phyloP scores from a whole-genome alignment of 1,140 invertebrate genomes.

The Sarcophaga peregrina region DNA sequence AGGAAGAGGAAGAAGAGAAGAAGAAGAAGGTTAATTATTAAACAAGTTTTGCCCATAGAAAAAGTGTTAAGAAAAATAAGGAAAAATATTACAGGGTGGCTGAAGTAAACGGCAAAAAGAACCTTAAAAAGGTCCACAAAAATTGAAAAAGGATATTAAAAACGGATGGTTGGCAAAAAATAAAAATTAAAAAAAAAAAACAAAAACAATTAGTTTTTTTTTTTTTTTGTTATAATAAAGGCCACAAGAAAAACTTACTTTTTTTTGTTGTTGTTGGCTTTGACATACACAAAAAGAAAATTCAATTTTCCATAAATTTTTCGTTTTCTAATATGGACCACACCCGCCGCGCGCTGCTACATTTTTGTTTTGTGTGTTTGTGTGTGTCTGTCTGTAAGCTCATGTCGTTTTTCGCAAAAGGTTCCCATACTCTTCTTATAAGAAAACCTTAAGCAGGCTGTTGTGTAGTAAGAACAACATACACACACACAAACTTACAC shows the following conservation, averaged over 20 bases:
- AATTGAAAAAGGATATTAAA: not conserved
- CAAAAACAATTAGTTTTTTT: not conserved
- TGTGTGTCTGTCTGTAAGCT: not conserved
- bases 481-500: conserved; percentile 18
- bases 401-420: conserved; percentile 19
- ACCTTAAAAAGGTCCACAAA: not conserved
- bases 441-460: conserved; percentile 21
- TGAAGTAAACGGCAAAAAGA: not conserved
- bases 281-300: not conserved
- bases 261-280: too few relatives aligned
- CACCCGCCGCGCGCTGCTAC: conserved; percentile 35
- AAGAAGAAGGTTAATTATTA: not conserved
- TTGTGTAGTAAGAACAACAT: conserved; percentile 3
- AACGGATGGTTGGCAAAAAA: conserved; percentile 13
- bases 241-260: not conserved
- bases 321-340: conserved; percentile 35
- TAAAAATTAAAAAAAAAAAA: conserved; percentile 17
- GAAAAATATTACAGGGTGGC: conserved; percentile 6
- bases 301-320: conserved; percentile 7
- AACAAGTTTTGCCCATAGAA: not conserved
- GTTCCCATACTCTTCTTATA: conserved; percentile 35
- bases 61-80: not conserved
- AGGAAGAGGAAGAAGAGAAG: too few relatives aligned
- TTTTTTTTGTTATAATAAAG: not conserved
- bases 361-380: not conserved